Conservation (phyloP, 2,113 vertebrate genomes). For the Corvus moneduloides region DNA sequence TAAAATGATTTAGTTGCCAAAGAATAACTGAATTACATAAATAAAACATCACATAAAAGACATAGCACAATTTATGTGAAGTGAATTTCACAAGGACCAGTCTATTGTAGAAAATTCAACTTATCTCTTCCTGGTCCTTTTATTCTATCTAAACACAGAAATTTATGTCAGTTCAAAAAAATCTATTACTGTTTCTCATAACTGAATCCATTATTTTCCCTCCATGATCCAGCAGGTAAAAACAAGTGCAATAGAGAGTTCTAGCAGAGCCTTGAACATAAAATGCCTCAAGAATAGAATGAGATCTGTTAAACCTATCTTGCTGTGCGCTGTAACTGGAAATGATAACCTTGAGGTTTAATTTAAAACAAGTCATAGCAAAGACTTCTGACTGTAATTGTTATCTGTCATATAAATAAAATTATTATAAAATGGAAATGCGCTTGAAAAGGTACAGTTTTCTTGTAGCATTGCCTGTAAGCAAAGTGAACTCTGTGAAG, state of each 20-base stretch:
- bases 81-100: slow-evolving; percentile 59
- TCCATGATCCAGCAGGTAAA: slow-evolving; percentile 67
- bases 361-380: slow-evolving; percentile 61
- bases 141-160: slow-evolving; percentile 67
- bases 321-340: slow-evolving; percentile 37
- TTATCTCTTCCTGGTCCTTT: slow-evolving; percentile 69
- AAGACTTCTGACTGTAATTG: slow-evolving; percentile 43
- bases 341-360: slow-evolving; percentile 54
- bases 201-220: slow-evolving; percentile 71
- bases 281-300: slow-evolving; percentile 59
- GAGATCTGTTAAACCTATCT: slow-evolving; percentile 56
- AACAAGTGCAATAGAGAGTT: slow-evolving; percentile 69
- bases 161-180: slow-evolving; percentile 71
- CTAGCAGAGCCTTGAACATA: slow-evolving; percentile 67
- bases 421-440: slow-evolving; percentile 43
- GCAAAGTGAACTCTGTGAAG: not conserved
- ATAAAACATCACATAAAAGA: slow-evolving; percentile 72
- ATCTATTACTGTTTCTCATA: slow-evolving; percentile 72
- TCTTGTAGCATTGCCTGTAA: not conserved
- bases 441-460: not conserved
- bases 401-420: slow-evolving; percentile 49
- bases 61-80: slow-evolving; percentile 61
- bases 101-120: slow-evolving; percentile 65
- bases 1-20: slow-evolving; percentile 61
- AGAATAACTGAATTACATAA: slow-evolving; percentile 72